A percentile compares a stretch with the other conserved stretches of the same genome.
These are phyloP conservation scores for Catamblyrhynchus diadema DNA, from an alignment of 2,797 vertebrate species.

Conservation along the genomic window DNA sequence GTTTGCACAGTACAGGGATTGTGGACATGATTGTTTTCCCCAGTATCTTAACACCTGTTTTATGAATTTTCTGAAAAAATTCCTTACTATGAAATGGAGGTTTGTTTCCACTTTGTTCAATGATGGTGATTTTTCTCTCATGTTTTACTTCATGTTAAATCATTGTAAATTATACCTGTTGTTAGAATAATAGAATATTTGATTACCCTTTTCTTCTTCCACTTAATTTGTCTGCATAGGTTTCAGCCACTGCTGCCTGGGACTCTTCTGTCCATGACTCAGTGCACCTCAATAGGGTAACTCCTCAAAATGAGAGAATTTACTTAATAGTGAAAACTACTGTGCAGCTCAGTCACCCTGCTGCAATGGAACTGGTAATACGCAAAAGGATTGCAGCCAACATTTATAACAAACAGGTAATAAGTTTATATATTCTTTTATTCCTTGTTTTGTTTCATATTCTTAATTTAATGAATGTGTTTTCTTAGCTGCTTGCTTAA, in stretches of 20 bases:
- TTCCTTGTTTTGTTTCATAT: background rate
- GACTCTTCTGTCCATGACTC: conserved; percentile 98
- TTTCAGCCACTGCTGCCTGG: conserved; percentile 92
- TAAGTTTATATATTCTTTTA: background rate
- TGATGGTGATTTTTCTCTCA: background rate
- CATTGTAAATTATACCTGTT: background rate
- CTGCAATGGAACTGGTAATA: conserved; percentile 92
- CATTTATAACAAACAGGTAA: conserved; percentile 98
- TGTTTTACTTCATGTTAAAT: background rate
- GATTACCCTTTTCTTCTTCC: background rate
- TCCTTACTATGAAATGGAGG: background rate
- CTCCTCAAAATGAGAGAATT: conserved; percentile 90
- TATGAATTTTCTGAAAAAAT: background rate
- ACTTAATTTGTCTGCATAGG: conserved; percentile 65
- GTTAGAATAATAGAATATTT: background rate
- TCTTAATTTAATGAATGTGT: background rate
- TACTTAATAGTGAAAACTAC: conserved; percentile 94
- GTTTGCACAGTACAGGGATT: background rate
- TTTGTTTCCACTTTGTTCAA: background rate
- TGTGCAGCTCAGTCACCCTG: conserved; percentile 95
- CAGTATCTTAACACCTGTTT: background rate
- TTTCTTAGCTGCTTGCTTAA: background rate
- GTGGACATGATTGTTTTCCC: background rate
- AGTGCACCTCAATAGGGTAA: conserved; percentile 90
- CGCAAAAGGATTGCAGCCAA: conserved; percentile 96